Evolutionary conservation across 2,113 vertebrate genomes (phyloP).

Genomic region (Stegostoma tigrinum): DNA sequence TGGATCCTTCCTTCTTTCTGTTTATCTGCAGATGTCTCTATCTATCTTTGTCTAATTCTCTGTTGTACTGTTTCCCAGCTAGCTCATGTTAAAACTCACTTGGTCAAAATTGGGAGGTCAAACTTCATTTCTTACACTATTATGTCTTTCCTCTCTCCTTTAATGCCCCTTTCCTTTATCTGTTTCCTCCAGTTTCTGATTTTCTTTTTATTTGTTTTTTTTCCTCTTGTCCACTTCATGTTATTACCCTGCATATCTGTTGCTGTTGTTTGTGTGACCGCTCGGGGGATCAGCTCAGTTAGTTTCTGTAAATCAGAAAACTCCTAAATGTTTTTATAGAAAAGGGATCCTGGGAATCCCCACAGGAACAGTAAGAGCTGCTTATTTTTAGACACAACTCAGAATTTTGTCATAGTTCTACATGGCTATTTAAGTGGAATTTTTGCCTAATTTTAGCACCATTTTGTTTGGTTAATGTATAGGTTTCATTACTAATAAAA

Average conservation of each 20-base stretch:
- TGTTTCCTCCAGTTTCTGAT: neutral
- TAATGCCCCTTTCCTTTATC: neutral
- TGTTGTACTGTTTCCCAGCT: neutral
- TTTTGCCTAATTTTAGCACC: neutral
- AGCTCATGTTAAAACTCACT: neutral
- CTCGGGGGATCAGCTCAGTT: neutral
- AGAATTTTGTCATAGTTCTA: neutral
- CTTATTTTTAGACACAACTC: neutral
- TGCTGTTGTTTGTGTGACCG: neutral
- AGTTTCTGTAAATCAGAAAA: constrained; percentile 12
- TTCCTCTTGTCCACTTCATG: neutral
- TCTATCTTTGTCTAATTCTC: neutral
- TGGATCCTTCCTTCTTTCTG: neutral
- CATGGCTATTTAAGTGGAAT: neutral
- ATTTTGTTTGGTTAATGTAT: neutral
- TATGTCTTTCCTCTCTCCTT: neutral
- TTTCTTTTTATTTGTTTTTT: neutral
- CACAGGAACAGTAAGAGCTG: neutral
- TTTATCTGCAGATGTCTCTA: neutral
- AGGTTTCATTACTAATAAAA: constrained; percentile 10
- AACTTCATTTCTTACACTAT: neutral
- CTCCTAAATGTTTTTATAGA: neutral
- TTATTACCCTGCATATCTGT: neutral
- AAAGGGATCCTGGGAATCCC: neutral
- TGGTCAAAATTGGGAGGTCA: neutral